A percentile compares a stretch with the other conserved stretches of the same genome.
Evolutionary conservation across 2,797 vertebrate species (phyloP).

Genomic region (Spheniscus humboldti): DNA sequence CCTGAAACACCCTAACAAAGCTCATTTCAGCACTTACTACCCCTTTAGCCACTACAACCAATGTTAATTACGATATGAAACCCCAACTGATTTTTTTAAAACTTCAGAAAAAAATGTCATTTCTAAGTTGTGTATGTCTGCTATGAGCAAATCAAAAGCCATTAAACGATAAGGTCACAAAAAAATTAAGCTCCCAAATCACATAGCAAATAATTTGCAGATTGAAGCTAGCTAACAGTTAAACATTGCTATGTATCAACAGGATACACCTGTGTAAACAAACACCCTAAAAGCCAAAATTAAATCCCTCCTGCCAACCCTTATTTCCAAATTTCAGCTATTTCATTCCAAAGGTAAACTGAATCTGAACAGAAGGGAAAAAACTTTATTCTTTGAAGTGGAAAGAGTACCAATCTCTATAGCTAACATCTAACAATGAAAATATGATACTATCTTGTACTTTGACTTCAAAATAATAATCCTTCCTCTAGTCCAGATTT

Average conservation of each 20-base stretch:
- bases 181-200: neutral
- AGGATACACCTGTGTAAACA: neutral
- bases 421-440: neutral
- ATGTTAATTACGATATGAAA: neutral
- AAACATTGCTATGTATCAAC: neutral
- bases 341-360: neutral
- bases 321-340: neutral
- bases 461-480: neutral
- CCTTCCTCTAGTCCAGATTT: neutral
- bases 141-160: neutral
- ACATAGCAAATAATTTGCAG: neutral
- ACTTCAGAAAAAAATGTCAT: neutral
- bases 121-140: neutral
- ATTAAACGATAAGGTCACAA: neutral
- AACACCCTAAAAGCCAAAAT: neutral
- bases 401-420: neutral
- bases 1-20: neutral
- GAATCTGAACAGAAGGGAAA: neutral
- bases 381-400: neutral
- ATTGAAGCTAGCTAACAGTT: neutral
- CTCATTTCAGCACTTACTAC: neutral
- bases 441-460: neutral
- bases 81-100: neutral
- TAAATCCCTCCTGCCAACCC: neutral
- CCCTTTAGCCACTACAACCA: neutral